These are phyloP conservation scores for Poecilia wingei DNA, from an alignment of 2,797 vertebrate species.

Conservation along the genomic window DNA sequence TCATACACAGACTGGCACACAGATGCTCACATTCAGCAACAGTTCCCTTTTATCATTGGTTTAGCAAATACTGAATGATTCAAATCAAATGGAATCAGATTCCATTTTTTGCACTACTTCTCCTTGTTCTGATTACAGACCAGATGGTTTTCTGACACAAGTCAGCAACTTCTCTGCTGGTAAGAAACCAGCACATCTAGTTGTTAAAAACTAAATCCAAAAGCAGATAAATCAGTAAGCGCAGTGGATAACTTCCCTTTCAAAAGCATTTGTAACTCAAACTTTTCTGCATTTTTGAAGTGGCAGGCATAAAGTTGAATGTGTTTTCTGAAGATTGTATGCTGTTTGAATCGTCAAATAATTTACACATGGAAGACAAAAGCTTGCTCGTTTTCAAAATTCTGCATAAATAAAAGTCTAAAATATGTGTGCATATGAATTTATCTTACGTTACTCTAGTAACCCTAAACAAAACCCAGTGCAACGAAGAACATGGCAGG, in stretches of 20 bases:
- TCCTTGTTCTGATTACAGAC: neutral
- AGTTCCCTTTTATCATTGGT: slow-evolving; percentile 13
- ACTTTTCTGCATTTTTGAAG: neutral
- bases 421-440: neutral
- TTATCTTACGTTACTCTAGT: neutral
- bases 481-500: neutral
- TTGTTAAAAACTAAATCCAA: neutral
- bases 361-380: neutral
- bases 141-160: neutral
- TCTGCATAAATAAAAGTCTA: neutral
- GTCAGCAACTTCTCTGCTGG: neutral
- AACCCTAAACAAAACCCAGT: neutral
- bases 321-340: neutral
- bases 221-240: neutral
- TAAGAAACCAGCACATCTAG: slow-evolving; percentile 2
- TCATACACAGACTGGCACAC: slow-evolving; percentile 43
- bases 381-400: neutral
- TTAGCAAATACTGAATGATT: neutral
- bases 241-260: neutral
- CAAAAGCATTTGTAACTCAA: neutral
- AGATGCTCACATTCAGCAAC: slow-evolving; percentile 20
- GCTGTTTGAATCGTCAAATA: neutral
- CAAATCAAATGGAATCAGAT: neutral
- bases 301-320: neutral
- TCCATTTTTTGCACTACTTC: neutral